Base-by-base conservation (phyloP, 2,113 vertebrate genomes). In the Cephalopterus ornatus region DNA sequence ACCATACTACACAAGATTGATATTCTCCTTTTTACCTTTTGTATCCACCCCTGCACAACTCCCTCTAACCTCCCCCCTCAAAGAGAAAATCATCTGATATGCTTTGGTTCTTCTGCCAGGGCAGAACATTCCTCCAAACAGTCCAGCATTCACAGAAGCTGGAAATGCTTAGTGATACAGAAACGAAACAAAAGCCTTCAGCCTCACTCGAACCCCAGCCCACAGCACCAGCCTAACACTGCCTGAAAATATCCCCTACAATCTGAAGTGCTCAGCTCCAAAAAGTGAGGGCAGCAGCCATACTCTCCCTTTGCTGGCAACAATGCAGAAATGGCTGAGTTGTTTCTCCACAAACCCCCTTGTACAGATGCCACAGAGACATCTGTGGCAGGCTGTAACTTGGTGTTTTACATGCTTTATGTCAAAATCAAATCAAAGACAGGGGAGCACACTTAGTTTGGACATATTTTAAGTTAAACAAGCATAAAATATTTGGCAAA, bases 401-500 rank as follows among this genome's bases (percentile, higher is more conserved):
- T 63, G 47, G 65, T 24, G 61, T 1, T 88, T 77, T 76, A 86
- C 73, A 81, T 27, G 41, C 75, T 78, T 89, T 55, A 44, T 72
- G 73, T 81, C 76, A 86, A 84, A 92, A 87, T 46, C 44, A 81
- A 81, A 92, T 73, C 83, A 91, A 75, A 94, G 41, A 14, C 47
- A 35, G 50, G 56, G 35, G 8, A 88, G 35, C 6, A 2, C 70
- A 42, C 14, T 47, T 52, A 87, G 23, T 81, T 62, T 91, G 83
- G 88, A 82, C 10, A 5, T 78, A 94, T 78, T 93, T 87, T 88
- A 93, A 93, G 79, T 91, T 67, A 89, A 96, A 93, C 61, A 80
- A 72, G 83, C 65, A 59, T 52, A 87, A 93, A 91, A 62, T 89
- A 94, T 58, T 95, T 95, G 86, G 88, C 88, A 72, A 46, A 24